A percentile compares a stretch with the other conserved stretches of the same genome.
These are phyloP conservation scores for Thaumetopoea pityocampa DNA, from an alignment of 1,140 invertebrate species.

Conservation along the genomic window DNA sequence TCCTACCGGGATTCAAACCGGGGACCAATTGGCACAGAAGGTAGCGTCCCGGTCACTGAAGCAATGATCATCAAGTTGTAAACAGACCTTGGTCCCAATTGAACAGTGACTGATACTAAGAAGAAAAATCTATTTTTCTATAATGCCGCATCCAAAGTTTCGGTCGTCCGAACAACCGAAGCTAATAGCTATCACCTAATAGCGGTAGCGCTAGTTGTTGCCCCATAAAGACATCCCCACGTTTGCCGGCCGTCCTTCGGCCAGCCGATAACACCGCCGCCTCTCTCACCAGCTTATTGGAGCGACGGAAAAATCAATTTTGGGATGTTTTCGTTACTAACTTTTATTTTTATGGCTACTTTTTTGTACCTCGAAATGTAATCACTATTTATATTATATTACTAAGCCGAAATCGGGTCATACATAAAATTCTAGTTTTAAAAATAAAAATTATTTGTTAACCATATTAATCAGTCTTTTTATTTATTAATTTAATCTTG, in stretches of 20 bases:
- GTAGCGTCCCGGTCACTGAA: no score
- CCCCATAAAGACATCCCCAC: constrained; percentile 54
- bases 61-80: no score
- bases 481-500: no score
- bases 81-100: no score
- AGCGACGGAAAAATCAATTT: constrained; percentile 16
- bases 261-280: constrained; percentile 15
- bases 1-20: no score
- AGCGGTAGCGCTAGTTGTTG: constrained; percentile 52
- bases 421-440: not conserved
- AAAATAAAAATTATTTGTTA: no score
- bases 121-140: no score
- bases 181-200: constrained; percentile 67
- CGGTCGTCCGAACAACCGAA: constrained; percentile 17
- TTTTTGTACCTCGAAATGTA: not conserved
- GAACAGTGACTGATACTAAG: no score
- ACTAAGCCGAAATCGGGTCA: not conserved
- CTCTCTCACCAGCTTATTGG: constrained; percentile 1
- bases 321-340: not conserved
- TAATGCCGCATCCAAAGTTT: constrained; percentile 27
- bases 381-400: not conserved
- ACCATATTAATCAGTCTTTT: no score
- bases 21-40: no score
- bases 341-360: constrained; percentile 1
- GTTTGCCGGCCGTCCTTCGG: constrained; percentile 34